phyloP scores from a whole-genome alignment of 2,797 vertebrate species.

The Hypotaenidia okinawae region DNA sequence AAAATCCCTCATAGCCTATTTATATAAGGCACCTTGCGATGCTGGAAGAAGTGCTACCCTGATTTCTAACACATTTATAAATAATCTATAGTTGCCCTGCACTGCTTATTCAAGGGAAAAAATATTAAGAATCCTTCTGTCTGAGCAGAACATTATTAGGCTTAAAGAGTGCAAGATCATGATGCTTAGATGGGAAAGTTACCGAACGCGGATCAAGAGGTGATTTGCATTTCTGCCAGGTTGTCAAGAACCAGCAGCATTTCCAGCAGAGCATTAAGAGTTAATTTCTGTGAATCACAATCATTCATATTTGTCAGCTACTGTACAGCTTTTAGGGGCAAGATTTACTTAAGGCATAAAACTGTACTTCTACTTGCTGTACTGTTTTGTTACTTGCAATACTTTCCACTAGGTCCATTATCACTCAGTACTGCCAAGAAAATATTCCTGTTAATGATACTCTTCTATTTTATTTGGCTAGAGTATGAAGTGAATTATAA shows the following conservation, averaged over 20 bases:
- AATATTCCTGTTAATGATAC: constrained; percentile 23
- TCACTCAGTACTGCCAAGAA: not conserved
- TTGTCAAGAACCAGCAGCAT: not conserved
- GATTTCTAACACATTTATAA: not conserved
- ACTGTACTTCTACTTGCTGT: not conserved
- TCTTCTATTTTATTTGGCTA: constrained; percentile 31
- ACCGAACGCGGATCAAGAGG: not conserved
- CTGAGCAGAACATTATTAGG: not conserved
- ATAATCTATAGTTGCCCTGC: not conserved
- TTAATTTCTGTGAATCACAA: constrained; percentile 8
- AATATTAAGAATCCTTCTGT: not conserved
- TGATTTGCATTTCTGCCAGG: constrained; percentile 14
- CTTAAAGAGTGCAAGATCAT: not conserved
- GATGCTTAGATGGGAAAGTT: not conserved
- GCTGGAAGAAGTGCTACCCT: not conserved
- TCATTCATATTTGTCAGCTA: constrained; percentile 5
- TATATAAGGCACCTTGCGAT: not conserved
- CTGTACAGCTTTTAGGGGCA: not conserved
- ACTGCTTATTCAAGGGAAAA: not conserved
- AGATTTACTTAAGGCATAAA: not conserved
- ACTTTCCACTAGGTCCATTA: not conserved
- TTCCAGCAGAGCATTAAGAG: not conserved
- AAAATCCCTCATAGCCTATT: not conserved
- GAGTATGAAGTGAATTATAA: not conserved
- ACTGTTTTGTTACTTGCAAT: constrained; percentile 9